These are phyloP conservation scores for Danaus plexippus DNA, from an alignment of 1,140 invertebrate species.

Conservation along the genomic window DNA sequence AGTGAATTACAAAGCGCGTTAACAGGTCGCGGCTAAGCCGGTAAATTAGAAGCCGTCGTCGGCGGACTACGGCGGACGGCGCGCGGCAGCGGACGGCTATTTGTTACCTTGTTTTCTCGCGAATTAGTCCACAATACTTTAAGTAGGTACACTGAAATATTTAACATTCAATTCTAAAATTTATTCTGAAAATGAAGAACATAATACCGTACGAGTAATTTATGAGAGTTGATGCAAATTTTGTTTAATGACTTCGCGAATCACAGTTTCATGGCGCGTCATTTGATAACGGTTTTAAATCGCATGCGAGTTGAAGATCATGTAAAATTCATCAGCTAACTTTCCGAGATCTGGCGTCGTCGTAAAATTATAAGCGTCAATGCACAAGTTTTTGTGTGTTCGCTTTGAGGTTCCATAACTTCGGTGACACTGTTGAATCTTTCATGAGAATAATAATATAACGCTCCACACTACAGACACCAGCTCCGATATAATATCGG, in stretches of 20 bases:
- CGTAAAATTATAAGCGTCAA: constrained; percentile 25
- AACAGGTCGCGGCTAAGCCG: constrained; percentile 25
- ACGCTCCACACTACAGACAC: constrained; percentile 4
- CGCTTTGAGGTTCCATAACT: constrained; percentile 30
- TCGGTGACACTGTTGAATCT: constrained; percentile 41
- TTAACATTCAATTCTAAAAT: too few species aligned
- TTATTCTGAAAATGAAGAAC: too few species aligned
- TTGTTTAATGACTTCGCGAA: too few species aligned
- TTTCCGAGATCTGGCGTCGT: constrained; percentile 18
- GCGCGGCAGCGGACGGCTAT: constrained; percentile 6
- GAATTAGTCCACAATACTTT: constrained; percentile 19
- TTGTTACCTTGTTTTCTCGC: constrained; percentile 24
- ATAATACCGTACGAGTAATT: too few species aligned
- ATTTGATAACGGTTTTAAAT: neutral
- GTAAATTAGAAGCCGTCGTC: constrained; percentile 23
- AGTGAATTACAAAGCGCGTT: constrained; percentile 31
- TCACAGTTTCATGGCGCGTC: too few species aligned
- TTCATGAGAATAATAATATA: constrained; percentile 41
- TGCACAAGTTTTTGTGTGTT: constrained; percentile 15
- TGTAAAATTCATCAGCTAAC: constrained; percentile 37
- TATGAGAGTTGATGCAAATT: neutral
- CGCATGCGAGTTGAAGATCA: constrained; percentile 7
- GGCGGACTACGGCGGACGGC: constrained; percentile 11
- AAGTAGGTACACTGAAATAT: constrained; percentile 7
- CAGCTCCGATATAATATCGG: neutral